Evolutionary conservation across 1,140 invertebrate genomes (phyloP), one percentile per base, ranked within the genome.

Genomic region (Artemia franciscana): DNA sequence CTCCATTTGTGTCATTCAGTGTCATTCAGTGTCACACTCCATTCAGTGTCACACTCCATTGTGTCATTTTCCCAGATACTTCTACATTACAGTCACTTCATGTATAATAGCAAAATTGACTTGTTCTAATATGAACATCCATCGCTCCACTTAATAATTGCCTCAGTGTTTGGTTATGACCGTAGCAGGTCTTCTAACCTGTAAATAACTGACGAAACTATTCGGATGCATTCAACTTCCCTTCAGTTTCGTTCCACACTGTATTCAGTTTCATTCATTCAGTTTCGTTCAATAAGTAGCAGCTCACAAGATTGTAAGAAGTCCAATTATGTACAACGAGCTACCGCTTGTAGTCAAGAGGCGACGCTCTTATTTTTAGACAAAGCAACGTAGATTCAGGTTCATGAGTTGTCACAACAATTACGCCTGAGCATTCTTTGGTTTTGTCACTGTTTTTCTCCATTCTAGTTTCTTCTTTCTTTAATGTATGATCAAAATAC

Each of bases 61-160:
- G 62, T 73, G 72, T 18, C 71, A 70, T 62, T 68, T 69, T 58
- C 67, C 70, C 7, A 74, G 66, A 65, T 63, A 73, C 60, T 73
- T 73, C 61, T 73, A 71, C 39, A 28, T 62, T 39, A 74, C 69
- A n/a, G 60, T 67, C 60, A 71, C 60, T 23, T 66, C 59, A 25
- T 65, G 61, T 28, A 62, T 39, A 21, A 63, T 39, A 28, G 66
- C 60, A 26, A 68, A 66, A 60, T 65, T 28, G 15, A 69, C 58
- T 70, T 58, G 61, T 73, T 72, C 67, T 73, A 68, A 61, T 68
- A 65, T 1, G 64, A 65, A 64, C 69, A 73, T 21, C 70, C 71
- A 66, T 73, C 69, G 57, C 62, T 67, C 26, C 62, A 70, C 24
- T 68, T 64, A 15, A 69, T 65, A 39, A 66, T 60, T 25, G 61